Conservation (phyloP, 2,888 invertebrate genomes). For the Patella pellucida region DNA sequence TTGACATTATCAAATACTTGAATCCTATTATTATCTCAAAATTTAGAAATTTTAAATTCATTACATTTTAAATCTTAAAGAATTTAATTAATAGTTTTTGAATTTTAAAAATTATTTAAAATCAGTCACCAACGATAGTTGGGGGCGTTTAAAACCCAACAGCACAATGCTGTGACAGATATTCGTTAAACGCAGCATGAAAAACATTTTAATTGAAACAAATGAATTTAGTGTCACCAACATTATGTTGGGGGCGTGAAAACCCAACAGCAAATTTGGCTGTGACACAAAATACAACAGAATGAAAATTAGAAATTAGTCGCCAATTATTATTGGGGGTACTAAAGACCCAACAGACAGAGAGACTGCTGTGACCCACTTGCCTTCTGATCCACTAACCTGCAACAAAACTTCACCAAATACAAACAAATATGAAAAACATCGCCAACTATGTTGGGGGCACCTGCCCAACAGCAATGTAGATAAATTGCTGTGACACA, state of each 20-base stretch:
- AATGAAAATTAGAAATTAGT: constrained; percentile 22
- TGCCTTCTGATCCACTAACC: constrained; percentile 17
- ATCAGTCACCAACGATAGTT: constrained; percentile 42
- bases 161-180: constrained; percentile 40
- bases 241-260: constrained; percentile 29
- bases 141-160: constrained; percentile 47
- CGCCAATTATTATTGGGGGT: constrained; percentile 33
- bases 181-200: constrained; percentile 2
- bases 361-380: constrained; percentile 18
- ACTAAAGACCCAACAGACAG: constrained; percentile 17
- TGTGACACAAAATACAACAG: constrained; percentile 11
- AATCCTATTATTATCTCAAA: no score
- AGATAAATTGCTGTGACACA: constrained; percentile 12
- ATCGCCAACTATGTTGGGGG: constrained; percentile 10
- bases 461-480: constrained; percentile 14
- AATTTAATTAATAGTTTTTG: neutral
- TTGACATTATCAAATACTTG: no score
- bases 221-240: constrained; percentile 27
- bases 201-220: no score
- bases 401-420: neutral
- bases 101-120: neutral
- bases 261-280: constrained; percentile 39
- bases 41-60: no score
- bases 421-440: neutral
- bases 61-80: no score